Evolutionary conservation across 2,888 invertebrate genomes (phyloP).

Genomic region (Drosophila fungiperda): DNA sequence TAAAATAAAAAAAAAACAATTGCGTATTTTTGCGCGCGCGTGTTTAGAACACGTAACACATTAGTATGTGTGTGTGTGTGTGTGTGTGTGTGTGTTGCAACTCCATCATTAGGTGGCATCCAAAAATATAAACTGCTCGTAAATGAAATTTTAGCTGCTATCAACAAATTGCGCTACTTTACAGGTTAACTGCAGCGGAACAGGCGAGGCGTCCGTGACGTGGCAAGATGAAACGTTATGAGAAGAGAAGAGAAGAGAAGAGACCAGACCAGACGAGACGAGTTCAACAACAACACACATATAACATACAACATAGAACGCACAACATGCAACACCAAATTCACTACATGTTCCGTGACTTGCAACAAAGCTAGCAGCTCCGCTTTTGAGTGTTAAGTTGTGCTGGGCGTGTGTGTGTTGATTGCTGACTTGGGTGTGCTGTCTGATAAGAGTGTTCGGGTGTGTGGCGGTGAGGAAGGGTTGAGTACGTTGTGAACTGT

Average conservation of each 20-base stretch:
- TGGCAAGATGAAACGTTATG: conserved; percentile 20
- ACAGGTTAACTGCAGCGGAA: conserved; percentile 78
- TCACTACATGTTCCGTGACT: conserved; percentile 73
- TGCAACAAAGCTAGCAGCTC: conserved; percentile 68
- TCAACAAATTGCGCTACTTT: conserved; percentile 81
- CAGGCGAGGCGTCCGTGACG: conserved; percentile 60
- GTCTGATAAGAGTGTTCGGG: conserved; percentile 6
- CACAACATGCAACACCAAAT: conserved; percentile 49
- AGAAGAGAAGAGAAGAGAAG: conserved; percentile 33
- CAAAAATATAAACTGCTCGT: conserved; percentile 66
- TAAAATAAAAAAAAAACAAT: conserved; percentile 51
- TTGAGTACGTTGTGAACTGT: conserved; percentile 32
- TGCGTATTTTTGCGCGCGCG: conserved; percentile 50
- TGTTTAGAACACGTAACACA: conserved; percentile 61
- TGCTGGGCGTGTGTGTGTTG: conserved; percentile 39
- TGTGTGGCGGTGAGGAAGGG: conserved; percentile 6
- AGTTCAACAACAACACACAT: conserved; percentile 22
- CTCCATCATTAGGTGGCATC: conserved; percentile 60
- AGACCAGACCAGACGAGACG: conserved; percentile 36
- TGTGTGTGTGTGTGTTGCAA: conserved; percentile 4
- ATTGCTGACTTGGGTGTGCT: conserved; percentile 60
- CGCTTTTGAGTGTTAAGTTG: conserved; percentile 3
- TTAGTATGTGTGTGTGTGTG: conserved; percentile 6
- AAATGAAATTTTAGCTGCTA: conserved; percentile 78
- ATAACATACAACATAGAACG: conserved; percentile 29